Evolutionary conservation across 2,888 invertebrate species (phyloP), one percentile per base, ranked within the genome.

Genomic region (Plagiodera versicolora): DNA sequence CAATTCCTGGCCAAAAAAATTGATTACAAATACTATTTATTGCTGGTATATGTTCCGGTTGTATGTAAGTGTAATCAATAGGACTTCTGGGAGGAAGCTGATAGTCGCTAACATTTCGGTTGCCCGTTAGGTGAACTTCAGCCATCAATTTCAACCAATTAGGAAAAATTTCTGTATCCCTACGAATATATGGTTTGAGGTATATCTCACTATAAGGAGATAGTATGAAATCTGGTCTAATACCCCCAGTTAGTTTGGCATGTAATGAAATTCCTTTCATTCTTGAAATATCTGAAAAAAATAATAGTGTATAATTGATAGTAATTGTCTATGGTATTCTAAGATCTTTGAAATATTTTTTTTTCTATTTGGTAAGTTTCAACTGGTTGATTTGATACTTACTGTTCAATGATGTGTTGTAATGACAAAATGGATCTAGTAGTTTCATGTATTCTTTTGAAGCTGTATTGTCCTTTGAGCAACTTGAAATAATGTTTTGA

Each of bases 1-100:
- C 95, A 64, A 96, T 91, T 49, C 94, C 95, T 1, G 94, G 91
- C 95, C 96, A 96, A 81, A 96, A 96, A 79, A 88, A 90, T 73
- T 89, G 88, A 66, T 89, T 87, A 66, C 92, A 90, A 14, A 95
- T 81, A 59, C 86, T 87, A 79, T 96, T 96, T 65, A 96, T 88
- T 0, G 93, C 91, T 1, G 94, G 89, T 66, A 96, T 89, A 77
- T 95, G 94, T 72, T 94, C 90, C 0, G 94, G 92, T 39, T 90
- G 86, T 16, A 96, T 88, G 77, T 95, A 95, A 68, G 90, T 91
- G 80, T 89, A 96, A 81, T 95, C 94, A 10, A 96, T 83, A 0
- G 91, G 83, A 1, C 85, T 84, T 57, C 82, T 81, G 2, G 79
- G 61, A 65, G 86, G 79, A 62, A 79, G 64, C 50, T 63, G 55